These are phyloP conservation scores for Eira barbara DNA, from an alignment of 2,113 vertebrate species.

Conservation along the genomic window DNA sequence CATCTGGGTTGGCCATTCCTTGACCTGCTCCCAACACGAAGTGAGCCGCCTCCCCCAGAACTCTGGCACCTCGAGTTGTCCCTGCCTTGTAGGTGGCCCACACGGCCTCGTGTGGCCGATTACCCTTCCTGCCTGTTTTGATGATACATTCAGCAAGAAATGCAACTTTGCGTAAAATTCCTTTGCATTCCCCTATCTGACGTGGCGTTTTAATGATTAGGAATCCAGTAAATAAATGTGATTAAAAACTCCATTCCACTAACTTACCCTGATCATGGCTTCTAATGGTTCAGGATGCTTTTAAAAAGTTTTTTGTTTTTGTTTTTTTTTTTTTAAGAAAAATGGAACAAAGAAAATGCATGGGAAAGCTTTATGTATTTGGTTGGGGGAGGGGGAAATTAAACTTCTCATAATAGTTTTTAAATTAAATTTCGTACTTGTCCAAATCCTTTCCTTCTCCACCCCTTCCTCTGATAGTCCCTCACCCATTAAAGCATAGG, in stretches of 20 bases:
- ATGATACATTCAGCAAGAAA: background rate
- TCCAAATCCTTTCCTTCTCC: slow-evolving; percentile 70
- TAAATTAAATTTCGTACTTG: slow-evolving; percentile 72
- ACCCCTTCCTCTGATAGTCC: slow-evolving; percentile 77
- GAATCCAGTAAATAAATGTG: background rate
- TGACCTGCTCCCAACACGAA: rapidly evolving
- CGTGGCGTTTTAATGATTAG: background rate
- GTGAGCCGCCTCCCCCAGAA: background rate
- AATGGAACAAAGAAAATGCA: slow-evolving; percentile 56
- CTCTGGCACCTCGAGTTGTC: too few species aligned
- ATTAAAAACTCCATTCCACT: background rate
- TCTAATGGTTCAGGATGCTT: background rate
- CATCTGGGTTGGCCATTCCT: rapidly evolving
- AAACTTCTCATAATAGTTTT: slow-evolving; percentile 78
- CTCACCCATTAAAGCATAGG: slow-evolving; percentile 75
- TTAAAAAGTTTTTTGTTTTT: background rate
- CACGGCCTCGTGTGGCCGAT: rapidly evolving
- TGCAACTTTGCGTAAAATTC: background rate
- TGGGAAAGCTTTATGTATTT: slow-evolving; percentile 65
- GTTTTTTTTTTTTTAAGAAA: background rate
- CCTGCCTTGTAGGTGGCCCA: rapidly evolving
- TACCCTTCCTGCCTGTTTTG: rapidly evolving
- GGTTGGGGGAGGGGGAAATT: slow-evolving; percentile 60
- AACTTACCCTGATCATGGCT: background rate
- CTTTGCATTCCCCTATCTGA: background rate